Conservation (phyloP, 2,888 invertebrate species). For the Malthinus seriepunctatus region DNA sequence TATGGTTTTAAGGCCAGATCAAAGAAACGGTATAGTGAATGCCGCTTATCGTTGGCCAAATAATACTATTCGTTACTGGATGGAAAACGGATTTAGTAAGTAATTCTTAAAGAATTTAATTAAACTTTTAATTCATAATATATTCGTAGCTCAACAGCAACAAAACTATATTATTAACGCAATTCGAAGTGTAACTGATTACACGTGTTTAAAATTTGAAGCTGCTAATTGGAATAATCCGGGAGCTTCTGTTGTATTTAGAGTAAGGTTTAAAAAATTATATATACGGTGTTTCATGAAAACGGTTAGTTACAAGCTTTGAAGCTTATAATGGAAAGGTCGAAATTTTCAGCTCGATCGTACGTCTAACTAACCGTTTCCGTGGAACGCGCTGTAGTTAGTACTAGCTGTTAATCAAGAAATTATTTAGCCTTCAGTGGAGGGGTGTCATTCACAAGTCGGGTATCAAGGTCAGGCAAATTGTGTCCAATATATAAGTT, state of each 20-base stretch:
- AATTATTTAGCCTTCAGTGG: slow-evolving; percentile 10
- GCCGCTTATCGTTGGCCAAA: slow-evolving; percentile 1
- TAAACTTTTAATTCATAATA: background rate
- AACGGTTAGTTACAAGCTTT: too few relatives aligned
- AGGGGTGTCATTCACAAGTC: slow-evolving; percentile 24
- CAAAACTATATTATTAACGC: background rate
- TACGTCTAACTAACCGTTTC: too few relatives aligned
- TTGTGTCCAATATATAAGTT: slow-evolving; percentile 22
- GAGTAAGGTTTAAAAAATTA: background rate
- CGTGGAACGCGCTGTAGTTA: too few relatives aligned
- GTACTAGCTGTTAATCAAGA: too few relatives aligned
- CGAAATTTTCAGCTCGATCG: too few relatives aligned
- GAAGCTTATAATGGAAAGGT: too few relatives aligned
- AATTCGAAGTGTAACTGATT: background rate
- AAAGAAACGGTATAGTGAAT: slow-evolving; percentile 12
- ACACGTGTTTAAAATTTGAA: background rate
- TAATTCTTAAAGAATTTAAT: too few relatives aligned
- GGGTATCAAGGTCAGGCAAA: slow-evolving; percentile 17
- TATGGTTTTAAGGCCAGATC: slow-evolving; percentile 9
- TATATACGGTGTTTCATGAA: too few relatives aligned
- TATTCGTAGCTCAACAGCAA: background rate
- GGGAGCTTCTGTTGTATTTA: slow-evolving; percentile 4
- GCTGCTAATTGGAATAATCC: slow-evolving; percentile 6
- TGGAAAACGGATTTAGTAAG: background rate
- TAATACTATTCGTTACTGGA: slow-evolving; percentile 5